Base-by-base conservation (phyloP, 2,797 vertebrate genomes). In the Eospalax fontanierii region DNA sequence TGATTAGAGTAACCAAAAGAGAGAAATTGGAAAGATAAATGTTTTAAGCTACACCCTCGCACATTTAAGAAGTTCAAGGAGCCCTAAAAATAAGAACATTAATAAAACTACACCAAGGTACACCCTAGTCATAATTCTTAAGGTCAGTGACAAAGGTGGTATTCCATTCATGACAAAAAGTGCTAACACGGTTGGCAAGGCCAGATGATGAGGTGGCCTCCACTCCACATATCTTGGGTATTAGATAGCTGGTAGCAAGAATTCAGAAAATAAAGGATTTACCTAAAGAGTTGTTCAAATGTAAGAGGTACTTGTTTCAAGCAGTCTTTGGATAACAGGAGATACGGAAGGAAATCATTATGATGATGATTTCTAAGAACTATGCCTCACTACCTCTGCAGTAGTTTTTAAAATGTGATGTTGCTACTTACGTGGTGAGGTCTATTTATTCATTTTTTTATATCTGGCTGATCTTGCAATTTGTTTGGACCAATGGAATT, bases 31-130 rank as follows among this genome's bases (percentile, higher is more conserved):
- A 15, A 30, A 10, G 38, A 43, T 10, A 73, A 57, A 57, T 40
- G 76, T n/a, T 61, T 86, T 84, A 80, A 88, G 74, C 24, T 63
- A 92, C 35, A 91, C 93, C 40, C 38, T 22, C 71, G 74, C 4
- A 81, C 46, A 46, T 76, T 18, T 57, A 94, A 83, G 46, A 85
- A 66, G n/a, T 22, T 91, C 40, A 89, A 73, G 43, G 38, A 91
- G 83, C 2, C 9, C 22, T 12, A 71, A 89, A 30, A 59, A 71
- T 16, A 87, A 35, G n/a, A 81, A 92, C 19, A 82, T 2, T 24
- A 93, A 92, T n/a, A 94, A 82, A 95, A 92, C 19, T 70, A 87
- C 12, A 78, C 38, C 35, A 81, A 92, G 40, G 8, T 10, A 85
- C 57, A 85, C 83, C 33, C 70, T 40, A 43, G 85, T 40, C 78